Evolutionary conservation across 2,113 vertebrate species (phyloP), one percentile per base, ranked within the genome.

Genomic region (Tyto alba): DNA sequence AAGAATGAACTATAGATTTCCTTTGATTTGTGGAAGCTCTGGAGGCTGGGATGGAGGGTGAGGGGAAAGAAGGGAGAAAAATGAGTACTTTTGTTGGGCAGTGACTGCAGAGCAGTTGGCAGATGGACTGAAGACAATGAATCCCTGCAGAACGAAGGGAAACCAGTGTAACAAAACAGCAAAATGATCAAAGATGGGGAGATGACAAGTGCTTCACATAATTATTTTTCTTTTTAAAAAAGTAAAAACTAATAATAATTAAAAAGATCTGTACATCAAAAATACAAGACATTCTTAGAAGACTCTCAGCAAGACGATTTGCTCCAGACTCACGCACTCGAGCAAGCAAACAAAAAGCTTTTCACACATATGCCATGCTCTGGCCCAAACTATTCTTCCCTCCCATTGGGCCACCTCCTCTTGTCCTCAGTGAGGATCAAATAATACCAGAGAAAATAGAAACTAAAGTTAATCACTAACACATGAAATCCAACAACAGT

Each of bases 401-500:
- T 82, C 86, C 94, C 95, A 79, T 62, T 62, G 71, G 93, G 81
- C 82, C 96, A 97, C 96, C 50, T 98, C 98, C 94, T 96, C 77
- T 60, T 45, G n/a, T 88, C 90, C 93, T 81, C 83, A 66, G 83
- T 21, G 45, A 95, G 95, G 94, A 97, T 97, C 94, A 97, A 94
- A 96, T 97, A 96, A 97, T 94, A 92, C 95, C 90, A 95, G 96
- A 94, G 92, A 59, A 62, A 94, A 97, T 92, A 97, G 96, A 97
- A 98, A 97, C 91, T 87, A 60, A 94, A 94, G 77, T 74, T 95
- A 98, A 98, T 98, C 95, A 87, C 90, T 98, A 95, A 94, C 97
- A 98, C 96, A 38, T 92, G 92, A 95, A 81, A 93, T 79, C 60
- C 56, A 93, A 63, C 91, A 90, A 64, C 63, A 72, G 66, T 18